phyloP scores from a whole-genome alignment of 2,888 invertebrate species.

The Drosophila suboccidentalis region DNA sequence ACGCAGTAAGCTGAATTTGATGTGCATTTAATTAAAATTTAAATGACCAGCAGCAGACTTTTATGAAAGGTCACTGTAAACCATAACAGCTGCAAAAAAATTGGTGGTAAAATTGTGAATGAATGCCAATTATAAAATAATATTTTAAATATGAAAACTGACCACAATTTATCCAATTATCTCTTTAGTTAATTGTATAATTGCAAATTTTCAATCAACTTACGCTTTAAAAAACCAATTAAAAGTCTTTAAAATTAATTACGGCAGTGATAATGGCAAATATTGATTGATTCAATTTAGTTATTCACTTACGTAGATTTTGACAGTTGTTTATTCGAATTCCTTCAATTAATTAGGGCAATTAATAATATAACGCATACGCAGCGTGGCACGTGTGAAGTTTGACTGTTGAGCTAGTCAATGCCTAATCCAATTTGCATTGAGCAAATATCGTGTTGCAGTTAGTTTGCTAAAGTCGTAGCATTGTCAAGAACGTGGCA shows the following conservation, averaged over 20 bases:
- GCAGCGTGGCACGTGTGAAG: background rate
- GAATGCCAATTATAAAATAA: background rate
- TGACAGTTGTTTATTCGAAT: background rate
- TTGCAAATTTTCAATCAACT: background rate
- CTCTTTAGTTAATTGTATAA: background rate
- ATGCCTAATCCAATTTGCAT: conserved; percentile 11
- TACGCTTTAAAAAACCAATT: background rate
- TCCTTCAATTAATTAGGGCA: background rate
- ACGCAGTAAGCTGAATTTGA: conserved; percentile 37
- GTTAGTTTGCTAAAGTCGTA: conserved; percentile 5
- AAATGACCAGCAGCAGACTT: conserved; percentile 7
- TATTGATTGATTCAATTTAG: background rate
- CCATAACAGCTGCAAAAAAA: background rate
- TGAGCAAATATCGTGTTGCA: background rate
- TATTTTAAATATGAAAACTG: background rate
- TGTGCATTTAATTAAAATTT: conserved; percentile 55
- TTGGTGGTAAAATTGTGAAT: background rate
- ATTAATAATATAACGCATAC: background rate
- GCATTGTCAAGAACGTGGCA: conserved; percentile 28
- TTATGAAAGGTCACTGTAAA: conserved; percentile 16
- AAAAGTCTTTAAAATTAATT: background rate
- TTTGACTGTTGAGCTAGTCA: background rate
- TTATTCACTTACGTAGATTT: background rate
- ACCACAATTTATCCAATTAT: background rate
- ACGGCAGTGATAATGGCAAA: background rate